Conservation (phyloP, 2,797 vertebrate species). For the Molossus molossus region DNA sequence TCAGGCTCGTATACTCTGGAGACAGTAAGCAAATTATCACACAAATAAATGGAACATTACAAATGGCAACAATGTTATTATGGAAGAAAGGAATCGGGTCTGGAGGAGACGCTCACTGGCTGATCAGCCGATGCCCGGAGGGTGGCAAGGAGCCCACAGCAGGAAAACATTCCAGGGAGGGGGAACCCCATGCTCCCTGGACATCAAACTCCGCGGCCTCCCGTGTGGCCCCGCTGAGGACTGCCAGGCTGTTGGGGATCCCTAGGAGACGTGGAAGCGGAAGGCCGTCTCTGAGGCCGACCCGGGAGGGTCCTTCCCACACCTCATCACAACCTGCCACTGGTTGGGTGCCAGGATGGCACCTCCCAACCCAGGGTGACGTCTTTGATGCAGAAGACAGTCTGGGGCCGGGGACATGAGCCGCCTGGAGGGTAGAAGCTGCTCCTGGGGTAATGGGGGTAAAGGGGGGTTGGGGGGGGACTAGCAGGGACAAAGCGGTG, state of each 20-base stretch:
- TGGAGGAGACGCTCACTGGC: background rate
- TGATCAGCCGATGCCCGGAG: background rate
- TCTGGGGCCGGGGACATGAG: background rate
- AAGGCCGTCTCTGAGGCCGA: background rate
- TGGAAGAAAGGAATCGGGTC: background rate
- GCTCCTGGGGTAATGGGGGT: background rate
- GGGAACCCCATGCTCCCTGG: background rate
- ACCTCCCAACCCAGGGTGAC: background rate
- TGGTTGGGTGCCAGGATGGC: background rate
- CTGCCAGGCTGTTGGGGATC: background rate
- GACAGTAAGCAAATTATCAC: background rate
- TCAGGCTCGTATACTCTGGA: background rate
- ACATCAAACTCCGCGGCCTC: background rate
- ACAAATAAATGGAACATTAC: background rate
- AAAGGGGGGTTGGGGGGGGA: background rate
- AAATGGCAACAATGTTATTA: background rate
- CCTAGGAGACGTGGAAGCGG: background rate
- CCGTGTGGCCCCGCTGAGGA: background rate
- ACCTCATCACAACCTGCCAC: background rate
- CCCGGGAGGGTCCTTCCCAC: background rate
- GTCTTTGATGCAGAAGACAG: background rate
- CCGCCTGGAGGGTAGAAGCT: background rate
- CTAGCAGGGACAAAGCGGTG: fast-evolving
- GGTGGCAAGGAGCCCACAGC: no score
- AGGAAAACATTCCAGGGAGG: background rate